Evolutionary conservation across 2,888 invertebrate genomes (phyloP), one percentile per base, ranked within the genome.

Genomic region (Charanyca ferruginea): DNA sequence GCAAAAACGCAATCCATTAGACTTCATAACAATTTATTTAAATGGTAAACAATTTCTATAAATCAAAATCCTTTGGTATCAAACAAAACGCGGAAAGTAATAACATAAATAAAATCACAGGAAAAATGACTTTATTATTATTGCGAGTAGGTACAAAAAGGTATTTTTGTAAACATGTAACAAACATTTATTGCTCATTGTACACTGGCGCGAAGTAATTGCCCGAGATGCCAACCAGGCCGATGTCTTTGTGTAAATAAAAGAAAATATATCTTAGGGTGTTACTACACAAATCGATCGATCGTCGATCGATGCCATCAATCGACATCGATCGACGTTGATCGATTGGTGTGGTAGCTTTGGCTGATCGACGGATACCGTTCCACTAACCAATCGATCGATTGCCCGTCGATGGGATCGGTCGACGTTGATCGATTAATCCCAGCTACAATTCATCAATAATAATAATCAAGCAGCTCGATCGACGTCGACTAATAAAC

Each of bases 181-280:
- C 61, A 25, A 58, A 72, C 35, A 60, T 53, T n/a, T 49, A 51
- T 44, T 61, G 45, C n/a, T 48, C 32, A 41, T 47, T 58, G 45
- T 73, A 20, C 41, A 60, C 60, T 64, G 73, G 52, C 68, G 23
- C 53, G 38, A 23, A 41, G 16, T n/a, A 18, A 45, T 41, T 28
- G 49, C 45, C 5, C 4, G 51, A 23, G 35, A 65, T 51, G 76
- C 65, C 65, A 66, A 73, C 23, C 45, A 59, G 79, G 55, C 16
- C 61, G 66, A 41, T 66, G 16, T 53, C 45, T 66, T 48, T n/a
- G 1, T 1, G 1, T 47, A 59, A 38, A 3, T 45, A 41, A 62
- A 8, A 55, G 3, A 23, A 48, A 69, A 70, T 66, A 41, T n/a
- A 18, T 60, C 49, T 71, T 28, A 38, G 32, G 41, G 47, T n/a